Evolutionary conservation across 2,797 vertebrate species (phyloP).

Genomic region (Decapterus maruadsi): DNA sequence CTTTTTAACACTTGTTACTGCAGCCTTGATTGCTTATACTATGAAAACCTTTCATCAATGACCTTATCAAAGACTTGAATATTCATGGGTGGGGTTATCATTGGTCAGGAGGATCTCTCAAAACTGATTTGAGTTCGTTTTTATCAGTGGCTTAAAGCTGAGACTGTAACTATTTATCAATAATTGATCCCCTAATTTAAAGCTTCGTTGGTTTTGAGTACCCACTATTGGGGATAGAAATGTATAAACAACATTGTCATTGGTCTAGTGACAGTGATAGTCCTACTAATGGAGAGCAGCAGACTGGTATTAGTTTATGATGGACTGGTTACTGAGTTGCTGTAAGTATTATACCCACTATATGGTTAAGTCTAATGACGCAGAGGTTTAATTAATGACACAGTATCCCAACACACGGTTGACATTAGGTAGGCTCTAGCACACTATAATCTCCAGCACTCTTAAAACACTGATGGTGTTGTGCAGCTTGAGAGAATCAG

Average conservation of each 20-base stretch:
- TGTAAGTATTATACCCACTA: constrained; percentile 8
- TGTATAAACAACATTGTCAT: too few species aligned
- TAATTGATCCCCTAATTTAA: too few species aligned
- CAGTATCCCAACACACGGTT: constrained; percentile 18
- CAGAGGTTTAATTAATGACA: constrained; percentile 49
- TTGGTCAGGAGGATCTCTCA: neutral
- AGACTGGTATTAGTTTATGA: neutral
- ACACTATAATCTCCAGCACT: constrained; percentile 55
- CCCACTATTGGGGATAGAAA: too few species aligned
- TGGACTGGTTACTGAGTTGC: neutral
- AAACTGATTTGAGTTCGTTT: neutral
- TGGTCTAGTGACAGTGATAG: neutral
- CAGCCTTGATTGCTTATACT: neutral
- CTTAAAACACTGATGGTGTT: constrained; percentile 63
- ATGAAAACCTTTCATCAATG: neutral
- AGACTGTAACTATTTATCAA: too few species aligned
- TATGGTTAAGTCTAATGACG: constrained; percentile 45
- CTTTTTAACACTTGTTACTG: neutral
- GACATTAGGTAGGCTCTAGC: constrained; percentile 51
- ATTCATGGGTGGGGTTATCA: neutral
- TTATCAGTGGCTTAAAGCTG: neutral
- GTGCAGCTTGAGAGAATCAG: constrained; percentile 42
- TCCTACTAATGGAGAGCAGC: neutral
- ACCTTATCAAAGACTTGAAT: too few species aligned
- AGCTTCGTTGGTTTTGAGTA: neutral